Evolutionary conservation across 2,113 vertebrate genomes (phyloP).

Genomic region (Bufo bufo): DNA sequence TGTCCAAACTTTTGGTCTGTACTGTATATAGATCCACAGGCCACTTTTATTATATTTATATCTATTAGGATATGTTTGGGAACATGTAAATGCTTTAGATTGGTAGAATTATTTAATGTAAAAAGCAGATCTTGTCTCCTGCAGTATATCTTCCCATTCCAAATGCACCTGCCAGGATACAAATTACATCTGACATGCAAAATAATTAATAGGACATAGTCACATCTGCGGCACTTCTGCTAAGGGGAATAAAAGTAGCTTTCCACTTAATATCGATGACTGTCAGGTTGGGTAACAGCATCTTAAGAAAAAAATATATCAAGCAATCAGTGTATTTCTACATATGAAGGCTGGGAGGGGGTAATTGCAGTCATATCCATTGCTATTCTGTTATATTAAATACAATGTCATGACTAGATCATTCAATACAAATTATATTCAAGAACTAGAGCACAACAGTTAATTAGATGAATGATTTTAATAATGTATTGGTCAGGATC

Average conservation of each 20-base stretch:
- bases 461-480: background rate
- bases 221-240: slow-evolving; percentile 5
- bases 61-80: background rate
- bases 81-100: background rate
- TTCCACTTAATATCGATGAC: slow-evolving; percentile 20
- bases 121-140: background rate
- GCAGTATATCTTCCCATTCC: background rate
- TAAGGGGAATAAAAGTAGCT: background rate
- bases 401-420: background rate
- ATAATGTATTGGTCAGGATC: background rate
- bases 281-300: background rate
- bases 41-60: too few relatives aligned
- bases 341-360: background rate
- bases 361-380: background rate
- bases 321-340: background rate
- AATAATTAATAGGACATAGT: slow-evolving; percentile 26
- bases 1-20: too few relatives aligned
- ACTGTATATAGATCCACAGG: too few relatives aligned
- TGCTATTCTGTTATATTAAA: background rate
- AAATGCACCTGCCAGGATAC: slow-evolving; percentile 40
- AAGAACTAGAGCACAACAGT: background rate
- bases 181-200: slow-evolving; percentile 43
- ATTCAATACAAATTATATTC: background rate
- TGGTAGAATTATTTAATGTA: background rate
- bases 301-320: background rate